These are phyloP conservation scores for Mactra quadrangularis DNA, from an alignment of 1,140 invertebrate genomes.

Conservation along the genomic window DNA sequence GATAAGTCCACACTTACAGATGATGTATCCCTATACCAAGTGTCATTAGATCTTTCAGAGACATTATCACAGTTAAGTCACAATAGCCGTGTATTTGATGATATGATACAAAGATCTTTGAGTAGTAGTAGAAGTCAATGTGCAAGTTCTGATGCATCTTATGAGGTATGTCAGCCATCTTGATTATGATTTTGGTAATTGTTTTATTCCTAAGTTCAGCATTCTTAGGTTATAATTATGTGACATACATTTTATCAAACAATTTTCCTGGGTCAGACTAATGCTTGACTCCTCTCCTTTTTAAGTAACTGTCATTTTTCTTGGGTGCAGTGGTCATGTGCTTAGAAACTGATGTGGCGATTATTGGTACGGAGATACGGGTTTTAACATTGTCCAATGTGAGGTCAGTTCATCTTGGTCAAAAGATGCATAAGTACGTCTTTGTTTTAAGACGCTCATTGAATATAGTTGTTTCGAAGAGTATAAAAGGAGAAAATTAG, in stretches of 20 bases:
- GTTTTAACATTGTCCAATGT: no score
- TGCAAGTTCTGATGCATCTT: not conserved
- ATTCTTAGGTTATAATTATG: not conserved
- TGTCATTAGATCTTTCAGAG: slow-evolving; percentile 12
- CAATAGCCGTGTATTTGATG: slow-evolving; percentile 29
- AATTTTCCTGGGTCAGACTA: no score
- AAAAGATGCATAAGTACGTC: no score
- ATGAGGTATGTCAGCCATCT: slow-evolving; percentile 8
- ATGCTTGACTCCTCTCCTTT: no score
- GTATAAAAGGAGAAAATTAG: no score
- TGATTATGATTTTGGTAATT: not conserved
- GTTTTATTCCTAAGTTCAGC: not conserved
- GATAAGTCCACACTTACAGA: slow-evolving; percentile 44
- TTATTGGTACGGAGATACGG: no score
- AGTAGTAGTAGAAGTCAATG: not conserved
- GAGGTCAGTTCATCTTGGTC: no score
- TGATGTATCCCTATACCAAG: not conserved
- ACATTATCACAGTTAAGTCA: slow-evolving; percentile 35
- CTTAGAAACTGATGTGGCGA: no score
- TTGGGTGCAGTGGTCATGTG: no score
- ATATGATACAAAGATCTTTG: slow-evolving; percentile 3
- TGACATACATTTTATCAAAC: not conserved
- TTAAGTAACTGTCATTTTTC: no score
- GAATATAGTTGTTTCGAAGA: no score
- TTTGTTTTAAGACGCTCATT: no score